Conservation (phyloP, 2,888 invertebrate genomes). For the Gerris lacustris region DNA sequence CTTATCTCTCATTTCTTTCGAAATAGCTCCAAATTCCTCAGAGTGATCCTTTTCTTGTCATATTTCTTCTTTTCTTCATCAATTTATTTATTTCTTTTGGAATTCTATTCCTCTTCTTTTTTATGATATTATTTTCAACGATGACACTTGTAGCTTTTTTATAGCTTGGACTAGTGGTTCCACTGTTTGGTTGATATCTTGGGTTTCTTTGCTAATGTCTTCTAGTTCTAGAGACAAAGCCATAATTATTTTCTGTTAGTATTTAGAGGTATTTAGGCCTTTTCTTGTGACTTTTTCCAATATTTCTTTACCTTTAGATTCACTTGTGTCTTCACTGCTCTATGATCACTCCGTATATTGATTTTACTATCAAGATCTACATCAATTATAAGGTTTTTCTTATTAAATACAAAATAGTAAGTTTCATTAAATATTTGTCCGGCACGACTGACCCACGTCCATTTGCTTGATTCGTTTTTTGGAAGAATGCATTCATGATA, state of each 20-base stretch:
- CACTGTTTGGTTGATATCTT: too few relatives aligned
- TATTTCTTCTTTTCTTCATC: constrained; percentile 8
- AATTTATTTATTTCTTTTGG: constrained; percentile 4
- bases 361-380: not conserved
- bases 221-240: too few relatives aligned
- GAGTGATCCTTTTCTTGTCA: not conserved
- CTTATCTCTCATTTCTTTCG: not conserved
- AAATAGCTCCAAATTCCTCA: constrained; percentile 4
- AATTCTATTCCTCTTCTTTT: constrained; percentile 1
- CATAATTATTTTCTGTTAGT: too few relatives aligned
- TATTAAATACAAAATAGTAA: not conserved
- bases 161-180: too few relatives aligned
- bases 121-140: too few relatives aligned
- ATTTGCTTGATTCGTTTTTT: not conserved
- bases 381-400: not conserved
- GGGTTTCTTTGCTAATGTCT: too few relatives aligned
- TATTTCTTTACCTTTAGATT: not conserved
- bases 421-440: not conserved
- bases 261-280: too few relatives aligned
- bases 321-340: not conserved
- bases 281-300: too few relatives aligned
- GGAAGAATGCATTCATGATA: not conserved
- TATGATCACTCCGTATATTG: not conserved
- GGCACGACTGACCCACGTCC: not conserved
- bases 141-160: too few relatives aligned